These are phyloP conservation scores for Zosterops pallidus DNA, from an alignment of 2,113 vertebrate genomes.

Conservation along the genomic window DNA sequence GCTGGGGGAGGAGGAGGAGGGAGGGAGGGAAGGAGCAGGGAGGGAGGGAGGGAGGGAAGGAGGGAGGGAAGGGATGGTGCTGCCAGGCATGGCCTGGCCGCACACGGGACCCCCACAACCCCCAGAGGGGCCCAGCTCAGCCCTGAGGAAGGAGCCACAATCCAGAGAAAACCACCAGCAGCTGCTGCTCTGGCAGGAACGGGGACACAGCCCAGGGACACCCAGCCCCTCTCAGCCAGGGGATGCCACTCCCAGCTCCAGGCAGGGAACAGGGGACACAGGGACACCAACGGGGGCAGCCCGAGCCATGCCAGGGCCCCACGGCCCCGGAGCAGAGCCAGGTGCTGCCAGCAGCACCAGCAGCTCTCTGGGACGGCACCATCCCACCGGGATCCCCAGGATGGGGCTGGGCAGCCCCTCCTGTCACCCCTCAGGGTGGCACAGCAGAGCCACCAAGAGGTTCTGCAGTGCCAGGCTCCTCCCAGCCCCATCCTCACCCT, in stretches of 20 bases:
- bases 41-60: not conserved
- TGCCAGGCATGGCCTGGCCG: not conserved
- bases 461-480: not conserved
- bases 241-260: not conserved
- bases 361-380: not conserved
- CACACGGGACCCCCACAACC: not conserved
- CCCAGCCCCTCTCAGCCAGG: not conserved
- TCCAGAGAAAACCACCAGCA: not conserved
- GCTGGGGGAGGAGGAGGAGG: not conserved
- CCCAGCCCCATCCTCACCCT: not conserved
- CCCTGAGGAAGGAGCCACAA: not conserved
- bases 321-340: not conserved
- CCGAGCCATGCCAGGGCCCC: not conserved
- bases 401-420: not conserved
- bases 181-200: not conserved
- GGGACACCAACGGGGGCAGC: not conserved
- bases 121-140: not conserved
- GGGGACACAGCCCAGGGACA: not conserved
- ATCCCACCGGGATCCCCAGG: fast-evolving
- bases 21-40: not conserved
- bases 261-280: not conserved
- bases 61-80: not conserved
- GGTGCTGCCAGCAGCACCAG: not conserved
- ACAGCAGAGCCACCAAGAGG: not conserved
- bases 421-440: not conserved